Evolutionary conservation across 2,888 invertebrate species (phyloP).

Genomic region (Leucophenga montana): DNA sequence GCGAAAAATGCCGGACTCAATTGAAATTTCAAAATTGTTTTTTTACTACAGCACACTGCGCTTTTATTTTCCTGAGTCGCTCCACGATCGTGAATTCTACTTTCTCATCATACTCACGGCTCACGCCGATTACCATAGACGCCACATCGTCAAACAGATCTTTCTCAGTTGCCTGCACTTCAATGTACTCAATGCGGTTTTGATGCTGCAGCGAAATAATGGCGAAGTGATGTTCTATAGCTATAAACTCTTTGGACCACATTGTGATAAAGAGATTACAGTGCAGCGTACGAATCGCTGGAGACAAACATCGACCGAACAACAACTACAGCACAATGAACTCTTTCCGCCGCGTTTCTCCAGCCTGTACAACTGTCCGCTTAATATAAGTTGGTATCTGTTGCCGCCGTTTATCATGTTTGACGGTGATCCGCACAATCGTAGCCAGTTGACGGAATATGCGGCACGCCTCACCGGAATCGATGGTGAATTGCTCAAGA

Average conservation of each 20-base stretch:
- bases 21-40: not conserved
- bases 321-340: slow-evolving; percentile 29
- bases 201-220: slow-evolving; percentile 46
- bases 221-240: slow-evolving; percentile 46
- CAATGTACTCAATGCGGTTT: slow-evolving; percentile 57
- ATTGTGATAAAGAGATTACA: slow-evolving; percentile 38
- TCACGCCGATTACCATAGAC: not conserved
- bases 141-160: slow-evolving; percentile 42
- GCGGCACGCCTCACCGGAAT: slow-evolving; percentile 56
- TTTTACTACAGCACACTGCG: slow-evolving; percentile 42
- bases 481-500: slow-evolving; percentile 61
- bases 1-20: too few relatives aligned
- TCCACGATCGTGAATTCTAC: slow-evolving; percentile 57
- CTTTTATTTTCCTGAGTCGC: slow-evolving; percentile 39
- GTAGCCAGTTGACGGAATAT: slow-evolving; percentile 35
- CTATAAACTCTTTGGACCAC: slow-evolving; percentile 35
- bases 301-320: slow-evolving; percentile 34
- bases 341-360: slow-evolving; percentile 50
- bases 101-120: slow-evolving; percentile 57
- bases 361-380: slow-evolving; percentile 53
- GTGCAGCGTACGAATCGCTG: slow-evolving; percentile 51
- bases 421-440: slow-evolving; percentile 49
- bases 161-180: slow-evolving; percentile 48
- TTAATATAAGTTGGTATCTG: slow-evolving; percentile 55
- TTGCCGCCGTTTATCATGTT: slow-evolving; percentile 57